Base-by-base conservation (phyloP, 2,113 vertebrate genomes). In the Cyprinodon variegatus region DNA sequence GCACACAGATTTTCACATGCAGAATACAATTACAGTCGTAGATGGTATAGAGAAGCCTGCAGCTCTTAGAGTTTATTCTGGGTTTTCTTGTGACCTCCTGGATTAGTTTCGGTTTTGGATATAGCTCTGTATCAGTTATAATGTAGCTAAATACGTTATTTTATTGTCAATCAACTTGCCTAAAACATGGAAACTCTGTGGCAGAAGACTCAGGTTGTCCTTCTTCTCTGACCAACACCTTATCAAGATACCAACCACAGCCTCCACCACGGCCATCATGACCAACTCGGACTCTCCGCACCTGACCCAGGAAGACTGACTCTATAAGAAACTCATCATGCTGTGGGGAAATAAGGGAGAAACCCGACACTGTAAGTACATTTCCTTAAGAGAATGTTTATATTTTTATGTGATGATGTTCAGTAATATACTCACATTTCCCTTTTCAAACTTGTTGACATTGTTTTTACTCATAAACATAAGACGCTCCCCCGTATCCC, bases 171-270 rank as follows among this genome's bases (percentile, higher is more conserved):
- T 76, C 78, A 61, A 63, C 93, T 77, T 95, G 95, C 98, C 98
- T 98, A 95, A 93, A 83, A 88, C 98, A 99, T 0, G 98, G 98
- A 83, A 98, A 99, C 86, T 96, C 96, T 82, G 94, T 93, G 39
- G 96, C 96, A 86, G 93, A 74, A 0, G 93, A 91, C 91, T 99
- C 97, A 0, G 97, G 96, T 86, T 97, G 96, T 17, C 97, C 97
- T 73, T 99, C 97, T 91, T 98, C 96, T 84, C 96, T 95, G 88
- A 98, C 94, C 93, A 98, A 84, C 89, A 99, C 96, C 86, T 97
- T 97, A 70, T 96, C 97, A 76, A 99, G 93, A 90, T 95, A 97
- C 97, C 98, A 99, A 82, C 98, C 97, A 11, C 96, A 98, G 85
- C 96, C 95, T 53, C 94, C 96, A 59, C 98, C 97, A 53, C 96